Evolutionary conservation across 2,113 vertebrate species (phyloP), one percentile per base, ranked within the genome.

Genomic region (Petrocephalus microphthalmus): DNA sequence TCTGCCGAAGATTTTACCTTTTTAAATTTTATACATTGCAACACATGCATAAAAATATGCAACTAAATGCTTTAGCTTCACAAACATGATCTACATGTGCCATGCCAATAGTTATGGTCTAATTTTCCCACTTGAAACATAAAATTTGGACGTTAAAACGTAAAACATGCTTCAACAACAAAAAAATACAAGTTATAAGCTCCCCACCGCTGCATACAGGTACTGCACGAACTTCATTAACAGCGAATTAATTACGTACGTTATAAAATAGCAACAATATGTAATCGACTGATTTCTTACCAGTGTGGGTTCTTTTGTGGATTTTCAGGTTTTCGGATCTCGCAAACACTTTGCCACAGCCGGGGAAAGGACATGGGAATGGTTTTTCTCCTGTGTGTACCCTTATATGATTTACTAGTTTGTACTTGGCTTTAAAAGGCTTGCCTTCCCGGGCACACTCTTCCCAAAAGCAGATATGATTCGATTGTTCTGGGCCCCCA

Each of bases 401-500:
- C 91, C 96, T 91, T 93, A 96, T 96, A 85, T 96, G 96, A 93
- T 96, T 96, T 49, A 96, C 96, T 90, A 96, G 95, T 95, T 96
- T 96, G 92, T 96, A 96, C 94, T 96, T 96, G 90, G 96, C 96
- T 95, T 96, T 96, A 93, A 96, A 96, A 29, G 96, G 95, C 90
- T 96, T 96, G 25, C 96, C 96, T 92, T 96, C 95, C 90, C 96
- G 89, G 88, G 94, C 20, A 89, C 95, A 96, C 51, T 96, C 95
- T 93, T 97, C 97, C 97, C 96, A 98, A 93, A 97, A 97, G 93
- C 97, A 98, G 92, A 98, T 91, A 93, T 98, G 97, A 93, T 98
- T 98, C 64, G 96, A 96, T 94, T 98, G 97, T 93, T 98, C 97
- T 0, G 97, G 97, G 45, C 97, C 97, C 87, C 97, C 97, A 81